These are phyloP conservation scores for Podarcis lilfordi DNA, from an alignment of 2,797 vertebrate genomes.

Conservation along the genomic window DNA sequence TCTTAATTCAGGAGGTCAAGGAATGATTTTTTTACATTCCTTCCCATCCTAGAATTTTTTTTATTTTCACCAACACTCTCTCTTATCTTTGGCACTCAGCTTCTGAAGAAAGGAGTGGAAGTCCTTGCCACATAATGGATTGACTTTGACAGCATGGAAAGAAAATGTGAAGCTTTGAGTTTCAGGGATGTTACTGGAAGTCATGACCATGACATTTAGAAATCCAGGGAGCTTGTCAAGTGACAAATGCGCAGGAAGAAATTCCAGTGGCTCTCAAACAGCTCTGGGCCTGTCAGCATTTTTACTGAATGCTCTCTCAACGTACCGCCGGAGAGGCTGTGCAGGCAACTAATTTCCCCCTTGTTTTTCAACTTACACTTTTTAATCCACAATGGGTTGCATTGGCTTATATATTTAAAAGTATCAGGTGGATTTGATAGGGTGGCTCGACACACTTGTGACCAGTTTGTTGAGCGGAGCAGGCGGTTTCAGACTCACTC, in stretches of 20 bases:
- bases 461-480: background rate
- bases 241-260: slow-evolving; percentile 16
- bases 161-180: slow-evolving; percentile 31
- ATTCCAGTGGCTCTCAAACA: background rate
- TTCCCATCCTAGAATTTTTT: background rate
- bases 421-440: background rate
- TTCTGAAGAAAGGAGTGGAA: background rate
- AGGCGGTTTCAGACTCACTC: background rate
- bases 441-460: background rate
- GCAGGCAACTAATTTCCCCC: background rate
- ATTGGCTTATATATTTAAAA: background rate
- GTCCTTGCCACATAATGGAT: slow-evolving; percentile 37
- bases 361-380: background rate
- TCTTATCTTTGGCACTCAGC: background rate
- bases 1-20: background rate
- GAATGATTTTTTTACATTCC: background rate
- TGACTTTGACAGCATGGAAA: slow-evolving; percentile 9
- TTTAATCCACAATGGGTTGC: background rate
- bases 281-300: background rate
- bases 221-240: background rate
- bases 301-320: background rate
- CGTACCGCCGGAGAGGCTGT: background rate
- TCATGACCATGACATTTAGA: background rate
- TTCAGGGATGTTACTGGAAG: slow-evolving; percentile 43
- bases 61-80: background rate